These are phyloP conservation scores for Pristionchus mayeri DNA, from an alignment of 2,888 invertebrate genomes.

Conservation along the genomic window DNA sequence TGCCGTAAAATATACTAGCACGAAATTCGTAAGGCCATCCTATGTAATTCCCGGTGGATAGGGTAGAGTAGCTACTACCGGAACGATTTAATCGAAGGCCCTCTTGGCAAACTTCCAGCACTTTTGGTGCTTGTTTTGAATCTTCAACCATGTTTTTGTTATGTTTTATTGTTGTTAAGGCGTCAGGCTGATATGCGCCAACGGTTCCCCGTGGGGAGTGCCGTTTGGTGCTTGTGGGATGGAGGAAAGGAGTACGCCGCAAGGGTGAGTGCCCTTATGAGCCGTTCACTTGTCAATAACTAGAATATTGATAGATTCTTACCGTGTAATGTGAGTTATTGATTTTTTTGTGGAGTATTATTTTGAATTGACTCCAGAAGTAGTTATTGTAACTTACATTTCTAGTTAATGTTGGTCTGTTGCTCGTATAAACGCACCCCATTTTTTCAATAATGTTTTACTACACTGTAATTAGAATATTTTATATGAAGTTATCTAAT, in stretches of 20 bases:
- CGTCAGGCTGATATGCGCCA: slow-evolving; percentile 41
- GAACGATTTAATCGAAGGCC: background rate
- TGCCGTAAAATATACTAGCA: too few relatives aligned
- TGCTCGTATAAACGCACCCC: background rate
- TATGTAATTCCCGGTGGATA: too few relatives aligned
- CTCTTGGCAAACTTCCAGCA: slow-evolving; percentile 14
- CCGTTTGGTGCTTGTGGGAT: slow-evolving; percentile 45
- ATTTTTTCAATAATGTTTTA: too few relatives aligned
- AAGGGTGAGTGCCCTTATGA: background rate
- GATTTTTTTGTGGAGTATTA: too few relatives aligned
- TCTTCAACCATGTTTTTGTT: too few relatives aligned
- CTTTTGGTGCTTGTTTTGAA: background rate
- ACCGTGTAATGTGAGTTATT: too few relatives aligned
- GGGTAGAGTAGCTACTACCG: background rate
- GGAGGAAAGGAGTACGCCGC: slow-evolving; percentile 24
- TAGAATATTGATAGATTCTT: too few relatives aligned
- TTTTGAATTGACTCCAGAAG: too few relatives aligned
- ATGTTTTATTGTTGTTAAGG: background rate
- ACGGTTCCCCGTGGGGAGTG: slow-evolving; percentile 40
- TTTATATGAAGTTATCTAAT: too few relatives aligned
- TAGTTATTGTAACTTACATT: background rate
- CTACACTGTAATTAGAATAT: too few relatives aligned
- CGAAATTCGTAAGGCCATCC: too few relatives aligned
- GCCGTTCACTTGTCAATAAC: background rate
- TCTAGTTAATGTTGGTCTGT: background rate